Conservation (phyloP, 2,113 vertebrate genomes). For the Amphiprion ocellaris region DNA sequence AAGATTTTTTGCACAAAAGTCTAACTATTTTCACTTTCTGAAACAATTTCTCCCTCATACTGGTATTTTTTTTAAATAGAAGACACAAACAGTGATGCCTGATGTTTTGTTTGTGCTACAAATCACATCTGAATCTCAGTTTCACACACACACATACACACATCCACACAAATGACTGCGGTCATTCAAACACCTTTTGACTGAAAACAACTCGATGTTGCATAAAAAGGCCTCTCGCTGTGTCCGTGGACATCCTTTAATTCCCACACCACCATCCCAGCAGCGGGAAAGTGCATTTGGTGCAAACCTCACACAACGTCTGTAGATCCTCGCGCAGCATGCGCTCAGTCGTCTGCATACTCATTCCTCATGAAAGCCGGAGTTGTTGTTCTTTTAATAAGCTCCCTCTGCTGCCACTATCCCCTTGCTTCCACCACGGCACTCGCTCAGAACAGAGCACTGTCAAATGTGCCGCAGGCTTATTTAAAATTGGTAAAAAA, state of each 20-base stretch:
- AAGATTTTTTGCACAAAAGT: background rate
- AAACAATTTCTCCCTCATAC: background rate
- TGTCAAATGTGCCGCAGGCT: slow-evolving; percentile 60
- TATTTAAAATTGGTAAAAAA: slow-evolving; percentile 41
- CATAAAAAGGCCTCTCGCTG: slow-evolving; percentile 23
- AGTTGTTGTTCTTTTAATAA: slow-evolving; percentile 64
- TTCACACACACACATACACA: background rate
- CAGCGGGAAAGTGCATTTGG: slow-evolving; percentile 15
- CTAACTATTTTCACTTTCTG: background rate
- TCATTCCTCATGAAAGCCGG: slow-evolving; percentile 57
- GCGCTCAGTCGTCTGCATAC: slow-evolving; percentile 48
- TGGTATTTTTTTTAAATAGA: background rate
- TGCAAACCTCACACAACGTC: slow-evolving; percentile 19
- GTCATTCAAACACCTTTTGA: slow-evolving; percentile 22
- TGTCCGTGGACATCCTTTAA: slow-evolving; percentile 23
- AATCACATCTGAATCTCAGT: background rate
- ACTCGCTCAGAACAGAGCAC: slow-evolving; percentile 46
- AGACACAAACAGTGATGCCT: background rate
- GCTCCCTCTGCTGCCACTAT: slow-evolving; percentile 57
- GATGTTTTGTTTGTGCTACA: background rate
- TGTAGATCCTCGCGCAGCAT: slow-evolving; percentile 52
- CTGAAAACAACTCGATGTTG: slow-evolving; percentile 24
- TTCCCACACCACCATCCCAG: slow-evolving; percentile 12
- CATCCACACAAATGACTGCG: background rate
- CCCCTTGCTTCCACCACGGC: slow-evolving; percentile 46